Conservation (phyloP, 2,113 vertebrate species). For the Zapus hudsonius region DNA sequence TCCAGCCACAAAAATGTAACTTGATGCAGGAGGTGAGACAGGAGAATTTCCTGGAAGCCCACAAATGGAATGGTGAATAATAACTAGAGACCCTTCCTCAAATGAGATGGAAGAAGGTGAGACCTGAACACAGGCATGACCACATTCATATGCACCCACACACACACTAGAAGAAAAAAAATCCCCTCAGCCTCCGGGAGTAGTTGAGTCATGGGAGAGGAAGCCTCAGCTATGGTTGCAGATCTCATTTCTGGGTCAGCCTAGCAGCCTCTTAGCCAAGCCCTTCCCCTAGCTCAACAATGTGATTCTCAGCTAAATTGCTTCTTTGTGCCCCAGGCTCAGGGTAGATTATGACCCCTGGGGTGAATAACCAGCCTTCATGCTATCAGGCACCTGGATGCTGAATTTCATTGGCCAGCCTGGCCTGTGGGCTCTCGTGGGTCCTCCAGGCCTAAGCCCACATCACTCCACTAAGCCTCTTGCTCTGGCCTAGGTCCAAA, state of each 20-base stretch:
- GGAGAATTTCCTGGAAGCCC: no score
- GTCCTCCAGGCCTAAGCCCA: not conserved
- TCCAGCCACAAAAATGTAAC: no score
- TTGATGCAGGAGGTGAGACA: no score
- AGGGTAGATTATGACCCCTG: not conserved
- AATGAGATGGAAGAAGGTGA: no score
- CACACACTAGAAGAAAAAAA: not conserved
- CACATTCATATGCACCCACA: no score
- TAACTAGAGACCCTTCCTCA: no score
- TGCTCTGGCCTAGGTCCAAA: not conserved
- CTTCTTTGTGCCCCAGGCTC: not conserved
- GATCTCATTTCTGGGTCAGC: not conserved
- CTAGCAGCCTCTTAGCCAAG: not conserved
- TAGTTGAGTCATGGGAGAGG: not conserved
- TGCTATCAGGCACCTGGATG: not conserved
- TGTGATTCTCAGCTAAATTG: not conserved
- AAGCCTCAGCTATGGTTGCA: not conserved
- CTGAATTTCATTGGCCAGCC: not conserved
- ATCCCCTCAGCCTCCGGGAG: not conserved
- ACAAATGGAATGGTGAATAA: no score
- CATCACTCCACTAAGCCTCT: not conserved
- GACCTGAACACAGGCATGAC: no score
- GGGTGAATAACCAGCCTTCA: not conserved
- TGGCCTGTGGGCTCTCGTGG: not conserved
- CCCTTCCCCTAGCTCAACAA: not conserved